These are phyloP conservation scores for Trachops cirrhosus DNA, from an alignment of 2,797 vertebrate species.

Conservation along the genomic window DNA sequence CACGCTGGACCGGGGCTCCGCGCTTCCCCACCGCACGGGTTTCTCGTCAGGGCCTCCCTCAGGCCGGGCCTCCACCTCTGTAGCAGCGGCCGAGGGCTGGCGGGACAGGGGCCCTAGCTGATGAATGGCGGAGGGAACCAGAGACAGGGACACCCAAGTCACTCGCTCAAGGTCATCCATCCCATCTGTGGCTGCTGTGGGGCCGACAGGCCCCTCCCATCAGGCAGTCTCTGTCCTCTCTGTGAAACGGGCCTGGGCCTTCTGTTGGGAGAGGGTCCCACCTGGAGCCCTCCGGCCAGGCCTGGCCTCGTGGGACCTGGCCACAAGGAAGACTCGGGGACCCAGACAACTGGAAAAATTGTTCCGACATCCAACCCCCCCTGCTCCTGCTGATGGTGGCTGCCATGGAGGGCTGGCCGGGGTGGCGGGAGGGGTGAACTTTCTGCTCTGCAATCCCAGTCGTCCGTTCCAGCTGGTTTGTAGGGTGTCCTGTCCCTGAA, in stretches of 20 bases:
- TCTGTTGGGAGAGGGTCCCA: not conserved
- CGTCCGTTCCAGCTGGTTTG: not conserved
- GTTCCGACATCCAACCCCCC: not conserved
- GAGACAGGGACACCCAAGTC: not conserved
- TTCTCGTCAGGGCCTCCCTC: not conserved
- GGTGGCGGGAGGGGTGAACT: not conserved
- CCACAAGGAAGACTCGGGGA: conserved; percentile 26
- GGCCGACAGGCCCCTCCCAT: not conserved
- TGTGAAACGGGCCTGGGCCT: not conserved
- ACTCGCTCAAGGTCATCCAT: not conserved
- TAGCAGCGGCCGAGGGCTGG: not conserved
- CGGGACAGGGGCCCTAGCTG: not conserved
- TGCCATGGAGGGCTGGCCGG: not conserved
- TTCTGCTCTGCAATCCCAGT: not conserved
- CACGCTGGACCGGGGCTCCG: not conserved
- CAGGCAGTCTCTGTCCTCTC: not conserved
- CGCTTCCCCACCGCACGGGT: not conserved
- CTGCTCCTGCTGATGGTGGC: not conserved
- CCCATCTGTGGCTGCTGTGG: not conserved
- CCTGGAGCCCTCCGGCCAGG: not conserved
- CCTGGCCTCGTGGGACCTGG: not conserved
- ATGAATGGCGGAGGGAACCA: not conserved
- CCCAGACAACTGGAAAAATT: not conserved
- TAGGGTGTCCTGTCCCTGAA: not conserved
- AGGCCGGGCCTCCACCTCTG: too few relatives aligned